Evolutionary conservation across 2,113 vertebrate genomes (phyloP), one percentile per base, ranked within the genome.

Genomic region (Sylvietta virens): DNA sequence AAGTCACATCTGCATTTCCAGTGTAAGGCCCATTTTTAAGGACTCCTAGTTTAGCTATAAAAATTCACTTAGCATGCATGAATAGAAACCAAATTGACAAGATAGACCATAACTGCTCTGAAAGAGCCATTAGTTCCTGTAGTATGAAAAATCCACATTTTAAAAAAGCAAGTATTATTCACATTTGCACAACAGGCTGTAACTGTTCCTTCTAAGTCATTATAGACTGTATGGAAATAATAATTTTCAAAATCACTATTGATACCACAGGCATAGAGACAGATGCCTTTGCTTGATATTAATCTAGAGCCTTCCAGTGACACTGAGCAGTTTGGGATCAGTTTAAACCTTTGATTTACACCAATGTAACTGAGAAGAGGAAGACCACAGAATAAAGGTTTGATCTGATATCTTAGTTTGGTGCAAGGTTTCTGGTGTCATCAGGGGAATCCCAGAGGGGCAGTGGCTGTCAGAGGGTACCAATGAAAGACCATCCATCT

Each of bases 41-140:
- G 95, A 93, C 92, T 96, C 90, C 80, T 93, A 45, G 86, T 88
- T 96, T 8, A 51, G 77, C 94, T 95, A 91, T 96, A 95, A 94
- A 97, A 94, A 96, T 72, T 97, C 95, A 93, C 95, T 97, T 94
- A 92, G 80, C 72, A 78, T 81, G 83, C 88, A 78, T 91, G 96
- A 96, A 90, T 79, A 88, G 88, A 88, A 94, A 91, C 35, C 78
- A 95, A 91, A 92, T 91, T 94, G 94, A 94, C 95, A 90, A 95
- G 94, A 94, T 60, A 96, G 94, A 85, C 86, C 66, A 70, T 95
- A 96, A 94, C 95, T 78, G 66, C 91, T 91, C 84, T 88, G 89
- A 92, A 89, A 96, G 84, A 89, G 73, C 88, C 91, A 96, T 96
- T 95, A 97, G 91, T 94, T 96, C 86, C 83, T 31, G 56, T 93